phyloP scores from a whole-genome alignment of 2,113 vertebrate genomes.

The Anguilla japonica region DNA sequence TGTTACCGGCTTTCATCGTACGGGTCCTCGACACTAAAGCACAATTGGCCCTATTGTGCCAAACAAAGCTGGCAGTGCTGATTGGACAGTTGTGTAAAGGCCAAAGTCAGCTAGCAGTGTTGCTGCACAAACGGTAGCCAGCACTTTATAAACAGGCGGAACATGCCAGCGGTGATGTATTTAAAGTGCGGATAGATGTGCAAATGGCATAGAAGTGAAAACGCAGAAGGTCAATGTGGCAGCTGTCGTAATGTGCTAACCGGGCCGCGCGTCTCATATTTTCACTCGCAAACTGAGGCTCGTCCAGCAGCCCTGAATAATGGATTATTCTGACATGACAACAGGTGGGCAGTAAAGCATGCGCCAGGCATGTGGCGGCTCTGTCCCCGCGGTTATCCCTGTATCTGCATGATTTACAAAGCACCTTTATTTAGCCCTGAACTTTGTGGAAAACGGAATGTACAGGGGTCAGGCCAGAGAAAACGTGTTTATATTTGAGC shows the following conservation, averaged over 20 bases:
- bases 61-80: constrained; percentile 74
- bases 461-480: constrained; percentile 16
- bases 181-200: not conserved
- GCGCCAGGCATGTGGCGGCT: constrained; percentile 43
- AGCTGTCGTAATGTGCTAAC: constrained; percentile 2
- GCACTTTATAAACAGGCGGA: not conserved
- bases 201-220: not conserved
- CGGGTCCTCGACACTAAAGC: constrained; percentile 71
- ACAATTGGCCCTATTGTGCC: constrained; percentile 74
- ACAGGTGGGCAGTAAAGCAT: constrained; percentile 66
- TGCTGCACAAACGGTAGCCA: not conserved
- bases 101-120: constrained; percentile 11
- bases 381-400: constrained; percentile 61
- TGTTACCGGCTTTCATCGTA: constrained; percentile 68
- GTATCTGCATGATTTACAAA: constrained; percentile 66
- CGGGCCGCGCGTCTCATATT: constrained; percentile 59
- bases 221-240: not conserved
- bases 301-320: constrained; percentile 65
- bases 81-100: constrained; percentile 69
- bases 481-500: constrained; percentile 21
- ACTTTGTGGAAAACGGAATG: constrained; percentile 48
- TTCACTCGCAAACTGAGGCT: constrained; percentile 66
- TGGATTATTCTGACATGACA: constrained; percentile 61
- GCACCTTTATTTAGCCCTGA: constrained; percentile 65
- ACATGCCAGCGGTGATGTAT: not conserved